A percentile compares a stretch with the other conserved stretches of the same genome.
Evolutionary conservation across 2,888 invertebrate species (phyloP).

Genomic region (Caenorhabditis sinica): DNA sequence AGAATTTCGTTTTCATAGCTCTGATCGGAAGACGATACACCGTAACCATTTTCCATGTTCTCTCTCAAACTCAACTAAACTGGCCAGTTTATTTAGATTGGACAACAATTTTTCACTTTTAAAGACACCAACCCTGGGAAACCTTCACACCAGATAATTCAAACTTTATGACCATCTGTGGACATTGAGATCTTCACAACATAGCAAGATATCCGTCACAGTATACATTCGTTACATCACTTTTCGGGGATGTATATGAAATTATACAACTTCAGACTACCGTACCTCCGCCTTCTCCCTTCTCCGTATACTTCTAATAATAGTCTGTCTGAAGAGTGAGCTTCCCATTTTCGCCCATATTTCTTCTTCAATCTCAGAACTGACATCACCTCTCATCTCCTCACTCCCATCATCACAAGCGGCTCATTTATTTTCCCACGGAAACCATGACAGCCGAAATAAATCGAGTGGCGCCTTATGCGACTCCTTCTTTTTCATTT

Average conservation of each 20-base stretch:
- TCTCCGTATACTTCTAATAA: background rate
- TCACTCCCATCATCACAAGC: slow-evolving; percentile 40
- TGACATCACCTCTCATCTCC: slow-evolving; percentile 47
- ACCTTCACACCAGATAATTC: too few relatives aligned
- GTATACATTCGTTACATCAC: background rate
- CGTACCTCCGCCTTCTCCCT: background rate
- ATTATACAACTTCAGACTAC: background rate
- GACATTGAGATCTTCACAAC: too few relatives aligned
- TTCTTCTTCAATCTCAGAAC: slow-evolving; percentile 43
- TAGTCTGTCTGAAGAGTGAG: background rate
- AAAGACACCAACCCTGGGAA: too few relatives aligned
- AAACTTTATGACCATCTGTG: too few relatives aligned
- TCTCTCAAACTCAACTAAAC: too few relatives aligned
- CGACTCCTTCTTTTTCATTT: slow-evolving; percentile 12
- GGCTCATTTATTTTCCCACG: slow-evolving; percentile 65
- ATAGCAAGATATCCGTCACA: too few relatives aligned
- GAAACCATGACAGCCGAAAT: slow-evolving; percentile 64
- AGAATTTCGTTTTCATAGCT: too few relatives aligned
- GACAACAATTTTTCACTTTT: too few relatives aligned
- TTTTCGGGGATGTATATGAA: background rate
- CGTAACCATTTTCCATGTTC: too few relatives aligned
- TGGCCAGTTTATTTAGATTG: too few relatives aligned
- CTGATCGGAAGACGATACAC: too few relatives aligned
- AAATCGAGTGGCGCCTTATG: slow-evolving; percentile 29
- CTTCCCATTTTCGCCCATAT: slow-evolving; percentile 17